phyloP scores from a whole-genome alignment of 2,113 vertebrate genomes.

The Mastomys coucha region DNA sequence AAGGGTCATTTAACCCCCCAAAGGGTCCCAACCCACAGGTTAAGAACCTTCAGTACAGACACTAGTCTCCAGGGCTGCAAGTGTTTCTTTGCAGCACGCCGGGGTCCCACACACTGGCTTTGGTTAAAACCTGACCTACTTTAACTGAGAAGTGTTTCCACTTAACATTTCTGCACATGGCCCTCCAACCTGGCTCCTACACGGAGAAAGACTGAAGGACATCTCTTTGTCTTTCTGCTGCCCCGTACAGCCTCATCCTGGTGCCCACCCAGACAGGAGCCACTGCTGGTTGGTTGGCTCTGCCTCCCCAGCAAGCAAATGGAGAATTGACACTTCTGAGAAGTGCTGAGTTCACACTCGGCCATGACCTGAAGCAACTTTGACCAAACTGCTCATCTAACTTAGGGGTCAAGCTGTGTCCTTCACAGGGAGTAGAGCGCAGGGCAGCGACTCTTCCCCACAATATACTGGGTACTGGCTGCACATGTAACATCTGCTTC shows the following conservation, averaged over 20 bases:
- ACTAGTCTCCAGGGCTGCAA: too few relatives aligned
- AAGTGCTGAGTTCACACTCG: not conserved
- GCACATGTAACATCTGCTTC: not conserved
- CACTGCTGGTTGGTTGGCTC: slow-evolving; percentile 23
- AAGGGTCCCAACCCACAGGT: not conserved
- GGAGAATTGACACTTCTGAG: not conserved
- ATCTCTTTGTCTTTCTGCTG: slow-evolving; percentile 54
- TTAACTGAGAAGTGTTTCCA: not conserved
- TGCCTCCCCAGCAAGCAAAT: not conserved
- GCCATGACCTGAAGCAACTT: not conserved
- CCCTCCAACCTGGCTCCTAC: not conserved
- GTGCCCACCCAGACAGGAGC: slow-evolving; percentile 54
- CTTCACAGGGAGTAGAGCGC: fast-evolving
- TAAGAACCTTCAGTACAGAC: not conserved
- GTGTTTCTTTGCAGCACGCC: fast-evolving
- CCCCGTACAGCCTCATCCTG: slow-evolving; percentile 32
- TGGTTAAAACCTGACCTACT: not conserved
- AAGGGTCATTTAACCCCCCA: not conserved
- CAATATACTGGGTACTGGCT: not conserved
- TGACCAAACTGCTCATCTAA: not conserved
- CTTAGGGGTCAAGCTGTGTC: not conserved
- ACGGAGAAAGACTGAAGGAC: slow-evolving; percentile 37
- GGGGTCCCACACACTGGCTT: fast-evolving
- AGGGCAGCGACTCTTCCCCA: not conserved
- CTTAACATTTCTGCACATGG: slow-evolving; percentile 46